phyloP scores from a whole-genome alignment of 2,113 vertebrate species.

The Callocephalon fimbriatum region DNA sequence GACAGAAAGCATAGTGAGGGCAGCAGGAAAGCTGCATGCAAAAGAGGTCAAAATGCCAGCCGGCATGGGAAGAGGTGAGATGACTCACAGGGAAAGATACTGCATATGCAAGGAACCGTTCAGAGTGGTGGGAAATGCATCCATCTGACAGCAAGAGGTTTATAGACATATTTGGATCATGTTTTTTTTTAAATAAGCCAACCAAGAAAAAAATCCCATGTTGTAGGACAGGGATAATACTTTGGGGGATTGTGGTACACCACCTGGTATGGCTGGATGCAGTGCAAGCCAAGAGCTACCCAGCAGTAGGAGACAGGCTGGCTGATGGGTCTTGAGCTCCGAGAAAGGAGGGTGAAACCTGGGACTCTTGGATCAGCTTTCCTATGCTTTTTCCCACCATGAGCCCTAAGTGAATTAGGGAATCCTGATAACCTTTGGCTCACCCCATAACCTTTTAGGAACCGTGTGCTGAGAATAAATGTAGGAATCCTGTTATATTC shows the following conservation, averaged over 20 bases:
- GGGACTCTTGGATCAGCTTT: neutral
- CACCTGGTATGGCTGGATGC: neutral
- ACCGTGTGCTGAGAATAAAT: fast-evolving
- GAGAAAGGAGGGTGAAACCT: neutral
- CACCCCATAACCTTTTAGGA: neutral
- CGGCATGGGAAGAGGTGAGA: neutral
- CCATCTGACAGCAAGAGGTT: neutral
- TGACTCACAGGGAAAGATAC: neutral
- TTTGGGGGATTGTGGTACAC: neutral
- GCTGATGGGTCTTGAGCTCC: neutral
- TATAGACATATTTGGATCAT: neutral
- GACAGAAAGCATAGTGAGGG: neutral
- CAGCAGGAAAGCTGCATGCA: neutral
- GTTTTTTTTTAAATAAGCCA: neutral
- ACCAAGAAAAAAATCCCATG: neutral
- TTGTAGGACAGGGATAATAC: neutral
- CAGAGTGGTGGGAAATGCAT: neutral
- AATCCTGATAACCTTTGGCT: neutral
- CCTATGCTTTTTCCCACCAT: neutral
- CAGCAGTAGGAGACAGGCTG: neutral
- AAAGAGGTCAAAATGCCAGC: neutral
- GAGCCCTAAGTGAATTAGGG: neutral
- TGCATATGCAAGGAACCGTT: neutral
- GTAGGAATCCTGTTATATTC: neutral
- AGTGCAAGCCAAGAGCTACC: neutral